Percentiles rank a stretch among this genome's conserved stretches.
Conservation (phyloP, 2,113 vertebrate genomes). For the Loxodonta africana region DNA sequence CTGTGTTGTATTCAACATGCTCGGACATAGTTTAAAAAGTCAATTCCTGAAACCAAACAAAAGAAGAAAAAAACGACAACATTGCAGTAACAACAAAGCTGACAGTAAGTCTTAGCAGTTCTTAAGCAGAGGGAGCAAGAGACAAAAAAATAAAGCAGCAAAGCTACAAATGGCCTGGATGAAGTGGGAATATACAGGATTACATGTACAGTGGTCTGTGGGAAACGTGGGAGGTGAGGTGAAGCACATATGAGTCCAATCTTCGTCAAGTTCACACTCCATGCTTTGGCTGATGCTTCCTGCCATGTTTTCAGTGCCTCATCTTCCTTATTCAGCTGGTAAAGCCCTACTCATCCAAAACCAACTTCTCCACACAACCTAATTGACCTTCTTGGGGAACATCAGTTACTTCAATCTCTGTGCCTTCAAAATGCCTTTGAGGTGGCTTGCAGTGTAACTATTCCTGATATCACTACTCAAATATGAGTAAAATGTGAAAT, state of each 20-base stretch:
- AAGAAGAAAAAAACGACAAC: background rate
- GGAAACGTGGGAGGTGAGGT: background rate
- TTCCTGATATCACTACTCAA: background rate
- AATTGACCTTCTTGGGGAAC: background rate
- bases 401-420: background rate
- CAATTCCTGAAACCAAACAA: background rate
- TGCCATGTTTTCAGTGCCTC: too few relatives aligned
- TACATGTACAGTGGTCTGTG: too few relatives aligned
- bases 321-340: background rate
- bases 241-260: background rate
- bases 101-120: background rate
- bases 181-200: background rate
- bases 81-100: background rate
- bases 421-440: background rate
- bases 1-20: background rate
- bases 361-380: background rate
- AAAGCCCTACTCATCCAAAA: background rate
- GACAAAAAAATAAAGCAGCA: background rate
- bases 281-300: background rate
- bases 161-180: background rate
- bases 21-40: background rate
- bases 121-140: too few relatives aligned
- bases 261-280: background rate
- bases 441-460: background rate
- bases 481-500: background rate